phyloP scores from a whole-genome alignment of 2,888 invertebrate genomes.

The Pristionchus japonicus region DNA sequence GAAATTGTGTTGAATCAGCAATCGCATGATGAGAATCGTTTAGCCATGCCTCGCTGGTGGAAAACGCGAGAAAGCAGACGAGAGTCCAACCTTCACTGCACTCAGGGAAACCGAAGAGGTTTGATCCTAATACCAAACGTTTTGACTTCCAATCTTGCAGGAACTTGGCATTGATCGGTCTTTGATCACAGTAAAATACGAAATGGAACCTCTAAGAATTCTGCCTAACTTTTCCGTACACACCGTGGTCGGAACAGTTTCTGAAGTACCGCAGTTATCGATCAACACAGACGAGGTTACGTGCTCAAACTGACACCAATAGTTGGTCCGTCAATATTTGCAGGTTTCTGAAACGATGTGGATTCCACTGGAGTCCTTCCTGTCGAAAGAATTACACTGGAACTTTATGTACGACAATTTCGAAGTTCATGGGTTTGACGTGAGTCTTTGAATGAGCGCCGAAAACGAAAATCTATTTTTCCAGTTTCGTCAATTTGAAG shows the following conservation, averaged over 20 bases:
- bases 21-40: background rate
- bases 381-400: background rate
- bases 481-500: background rate
- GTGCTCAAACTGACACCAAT: background rate
- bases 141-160: background rate
- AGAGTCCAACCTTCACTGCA: background rate
- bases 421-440: background rate
- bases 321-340: background rate
- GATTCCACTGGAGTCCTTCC: conserved; percentile 8
- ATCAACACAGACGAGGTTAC: conserved; percentile 13
- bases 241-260: background rate
- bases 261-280: background rate
- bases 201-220: background rate
- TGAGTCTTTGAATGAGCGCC: background rate
- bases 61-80: conserved; percentile 17
- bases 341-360: background rate
- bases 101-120: conserved; percentile 30
- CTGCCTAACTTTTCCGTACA: background rate
- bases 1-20: no score
- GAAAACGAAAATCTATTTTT: no score
- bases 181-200: background rate
- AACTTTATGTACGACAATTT: background rate
- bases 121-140: background rate
- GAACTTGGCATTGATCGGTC: conserved; percentile 19
- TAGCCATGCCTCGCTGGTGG: conserved; percentile 30